Conservation (phyloP, 2,888 invertebrate genomes). For the Tinea semifulvella region DNA sequence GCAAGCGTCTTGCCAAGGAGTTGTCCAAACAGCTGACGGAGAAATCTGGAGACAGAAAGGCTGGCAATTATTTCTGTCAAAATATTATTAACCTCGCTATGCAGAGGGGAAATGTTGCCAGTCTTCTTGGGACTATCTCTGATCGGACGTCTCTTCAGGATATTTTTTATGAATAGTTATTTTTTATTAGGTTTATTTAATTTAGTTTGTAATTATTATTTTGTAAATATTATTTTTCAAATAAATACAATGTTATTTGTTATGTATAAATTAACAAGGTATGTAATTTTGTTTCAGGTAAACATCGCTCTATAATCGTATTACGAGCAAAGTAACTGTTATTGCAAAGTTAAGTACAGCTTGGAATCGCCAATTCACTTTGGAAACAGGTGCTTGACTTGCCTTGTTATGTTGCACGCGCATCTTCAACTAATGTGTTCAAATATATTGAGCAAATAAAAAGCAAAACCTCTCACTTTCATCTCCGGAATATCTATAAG, state of each 20-base stretch:
- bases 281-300: neutral
- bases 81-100: too few relatives aligned
- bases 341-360: conserved; percentile 17
- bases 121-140: too few relatives aligned
- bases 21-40: too few relatives aligned
- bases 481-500: conserved; percentile 25
- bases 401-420: conserved; percentile 10
- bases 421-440: conserved; percentile 22
- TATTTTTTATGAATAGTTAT: too few relatives aligned
- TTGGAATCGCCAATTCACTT: conserved; percentile 13
- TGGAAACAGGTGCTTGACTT: conserved; percentile 17
- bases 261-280: neutral
- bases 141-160: too few relatives aligned
- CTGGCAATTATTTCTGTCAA: too few relatives aligned
- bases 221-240: too few relatives aligned
- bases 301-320: neutral
- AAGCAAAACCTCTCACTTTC: conserved; percentile 57
- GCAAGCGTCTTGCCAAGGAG: too few relatives aligned
- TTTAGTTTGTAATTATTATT: too few relatives aligned
- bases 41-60: too few relatives aligned
- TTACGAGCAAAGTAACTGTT: conserved; percentile 13
- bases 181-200: too few relatives aligned
- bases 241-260: neutral
- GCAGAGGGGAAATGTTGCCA: too few relatives aligned
- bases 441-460: conserved; percentile 53